A percentile compares a stretch with the other conserved stretches of the same genome.
These are phyloP conservation scores for Aphidoletes aphidimyza DNA, from an alignment of 2,888 invertebrate genomes.

Conservation along the genomic window DNA sequence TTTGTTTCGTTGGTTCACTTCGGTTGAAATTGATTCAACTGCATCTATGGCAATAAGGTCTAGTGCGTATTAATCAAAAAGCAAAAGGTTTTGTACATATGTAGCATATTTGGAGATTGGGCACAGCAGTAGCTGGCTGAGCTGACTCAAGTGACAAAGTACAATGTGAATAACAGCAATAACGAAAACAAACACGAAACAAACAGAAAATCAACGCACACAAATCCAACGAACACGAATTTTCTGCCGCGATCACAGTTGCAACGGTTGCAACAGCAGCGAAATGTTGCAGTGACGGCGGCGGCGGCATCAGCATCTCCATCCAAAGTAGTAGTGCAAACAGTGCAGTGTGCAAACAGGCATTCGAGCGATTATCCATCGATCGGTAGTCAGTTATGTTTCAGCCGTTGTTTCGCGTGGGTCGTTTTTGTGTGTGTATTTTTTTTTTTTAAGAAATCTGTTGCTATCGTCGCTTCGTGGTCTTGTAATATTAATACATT, in stretches of 20 bases:
- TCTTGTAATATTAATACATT: background rate
- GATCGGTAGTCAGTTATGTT: slow-evolving; percentile 32
- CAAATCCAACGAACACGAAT: too few species aligned
- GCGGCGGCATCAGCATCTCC: background rate
- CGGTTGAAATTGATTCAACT: slow-evolving; percentile 5
- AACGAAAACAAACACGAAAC: too few species aligned
- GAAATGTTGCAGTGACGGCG: background rate
- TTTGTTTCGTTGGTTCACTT: too few species aligned
- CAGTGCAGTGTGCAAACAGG: background rate
- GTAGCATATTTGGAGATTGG: background rate
- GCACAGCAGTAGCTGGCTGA: background rate
- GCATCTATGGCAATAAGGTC: slow-evolving; percentile 22
- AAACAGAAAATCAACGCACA: background rate
- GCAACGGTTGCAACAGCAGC: background rate
- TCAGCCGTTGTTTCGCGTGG: slow-evolving; percentile 49
- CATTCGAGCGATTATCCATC: background rate
- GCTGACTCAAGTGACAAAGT: background rate
- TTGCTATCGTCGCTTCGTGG: background rate
- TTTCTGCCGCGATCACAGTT: too few species aligned
- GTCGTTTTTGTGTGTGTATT: too few species aligned
- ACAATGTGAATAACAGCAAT: background rate
- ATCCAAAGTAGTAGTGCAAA: background rate
- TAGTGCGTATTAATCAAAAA: slow-evolving; percentile 4
- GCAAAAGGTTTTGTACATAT: background rate
- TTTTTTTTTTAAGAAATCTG: too few species aligned